Percentiles rank a stretch among this genome's conserved stretches.
These are phyloP conservation scores for Lucifuga dentata DNA, from an alignment of 2,113 vertebrate species.

Conservation along the genomic window DNA sequence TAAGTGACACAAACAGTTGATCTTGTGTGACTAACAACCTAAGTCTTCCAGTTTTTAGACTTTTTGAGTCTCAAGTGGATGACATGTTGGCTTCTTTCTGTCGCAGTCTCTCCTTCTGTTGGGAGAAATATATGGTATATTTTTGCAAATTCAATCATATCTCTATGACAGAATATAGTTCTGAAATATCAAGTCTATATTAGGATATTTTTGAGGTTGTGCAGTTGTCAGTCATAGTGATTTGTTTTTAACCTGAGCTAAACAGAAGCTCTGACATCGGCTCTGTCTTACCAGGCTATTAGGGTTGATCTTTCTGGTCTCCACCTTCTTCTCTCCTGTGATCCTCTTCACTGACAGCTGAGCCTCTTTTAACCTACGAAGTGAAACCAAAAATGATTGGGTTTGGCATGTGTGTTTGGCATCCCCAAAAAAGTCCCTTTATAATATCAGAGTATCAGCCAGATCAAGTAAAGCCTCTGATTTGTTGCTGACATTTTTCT, in stretches of 20 bases:
- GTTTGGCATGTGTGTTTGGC: too few species aligned
- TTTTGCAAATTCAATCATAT: neutral
- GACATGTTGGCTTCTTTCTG: slow-evolving; percentile 90
- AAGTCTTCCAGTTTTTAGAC: neutral
- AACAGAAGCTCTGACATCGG: neutral
- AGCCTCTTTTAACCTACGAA: slow-evolving; percentile 89
- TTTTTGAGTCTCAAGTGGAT: slow-evolving; percentile 59
- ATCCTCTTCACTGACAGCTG: slow-evolving; percentile 91
- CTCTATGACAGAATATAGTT: neutral
- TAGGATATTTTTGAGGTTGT: neutral
- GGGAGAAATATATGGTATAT: slow-evolving; percentile 28
- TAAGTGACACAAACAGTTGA: neutral
- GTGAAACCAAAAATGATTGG: neutral
- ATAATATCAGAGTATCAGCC: too few species aligned
- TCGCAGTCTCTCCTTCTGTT: slow-evolving; percentile 94
- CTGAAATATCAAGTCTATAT: neutral
- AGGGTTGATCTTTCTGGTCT: slow-evolving; percentile 92
- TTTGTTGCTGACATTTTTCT: too few species aligned
- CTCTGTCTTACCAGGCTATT: slow-evolving; percentile 89
- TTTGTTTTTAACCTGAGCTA: too few species aligned
- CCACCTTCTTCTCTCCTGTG: slow-evolving; percentile 94
- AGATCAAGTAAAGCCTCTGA: too few species aligned
- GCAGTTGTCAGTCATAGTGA: too few species aligned
- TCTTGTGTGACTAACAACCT: neutral
- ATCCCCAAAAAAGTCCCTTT: too few species aligned